A percentile compares a stretch with the other conserved stretches of the same genome.
Evolutionary conservation across 2,113 vertebrate species (phyloP).

Genomic region (Corythornis cristatus): DNA sequence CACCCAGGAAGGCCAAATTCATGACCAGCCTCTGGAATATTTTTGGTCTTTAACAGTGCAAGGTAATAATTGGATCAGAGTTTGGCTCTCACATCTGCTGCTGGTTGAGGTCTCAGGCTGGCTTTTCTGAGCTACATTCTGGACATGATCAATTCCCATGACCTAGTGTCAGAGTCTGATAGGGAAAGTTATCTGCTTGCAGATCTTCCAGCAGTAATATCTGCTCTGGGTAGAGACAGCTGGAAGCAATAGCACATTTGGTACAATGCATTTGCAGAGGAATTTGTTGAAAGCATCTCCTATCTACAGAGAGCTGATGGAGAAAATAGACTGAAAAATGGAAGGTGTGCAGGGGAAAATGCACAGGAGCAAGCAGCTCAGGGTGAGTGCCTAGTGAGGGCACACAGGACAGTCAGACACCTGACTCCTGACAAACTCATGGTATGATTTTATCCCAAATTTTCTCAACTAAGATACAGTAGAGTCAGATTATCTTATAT

Average conservation of each 20-base stretch:
- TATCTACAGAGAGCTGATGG: neutral
- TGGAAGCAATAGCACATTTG: constrained; percentile 57
- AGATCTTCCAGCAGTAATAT: constrained; percentile 49
- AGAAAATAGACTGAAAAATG: neutral
- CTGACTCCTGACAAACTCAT: neutral
- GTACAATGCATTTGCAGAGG: constrained; percentile 43
- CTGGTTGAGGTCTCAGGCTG: constrained; percentile 20
- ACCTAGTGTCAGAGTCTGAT: constrained; percentile 46
- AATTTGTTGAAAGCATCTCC: constrained; percentile 47
- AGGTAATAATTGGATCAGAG: constrained; percentile 58
- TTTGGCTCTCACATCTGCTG: constrained; percentile 58
- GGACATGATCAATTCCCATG: constrained; percentile 50
- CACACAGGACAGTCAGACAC: neutral
- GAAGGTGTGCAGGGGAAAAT: neutral
- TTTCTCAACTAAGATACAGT: neutral
- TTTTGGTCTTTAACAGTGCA: neutral
- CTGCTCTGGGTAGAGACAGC: constrained; percentile 40
- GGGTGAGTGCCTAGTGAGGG: neutral
- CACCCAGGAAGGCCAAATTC: constrained; percentile 44
- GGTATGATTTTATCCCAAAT: neutral
- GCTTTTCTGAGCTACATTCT: constrained; percentile 30
- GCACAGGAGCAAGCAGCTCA: neutral
- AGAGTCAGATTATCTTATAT: neutral
- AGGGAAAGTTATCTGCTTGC: constrained; percentile 42
- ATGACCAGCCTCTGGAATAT: constrained; percentile 10